Base-by-base conservation (phyloP, 2,113 vertebrate species). In the Platanista minor region DNA sequence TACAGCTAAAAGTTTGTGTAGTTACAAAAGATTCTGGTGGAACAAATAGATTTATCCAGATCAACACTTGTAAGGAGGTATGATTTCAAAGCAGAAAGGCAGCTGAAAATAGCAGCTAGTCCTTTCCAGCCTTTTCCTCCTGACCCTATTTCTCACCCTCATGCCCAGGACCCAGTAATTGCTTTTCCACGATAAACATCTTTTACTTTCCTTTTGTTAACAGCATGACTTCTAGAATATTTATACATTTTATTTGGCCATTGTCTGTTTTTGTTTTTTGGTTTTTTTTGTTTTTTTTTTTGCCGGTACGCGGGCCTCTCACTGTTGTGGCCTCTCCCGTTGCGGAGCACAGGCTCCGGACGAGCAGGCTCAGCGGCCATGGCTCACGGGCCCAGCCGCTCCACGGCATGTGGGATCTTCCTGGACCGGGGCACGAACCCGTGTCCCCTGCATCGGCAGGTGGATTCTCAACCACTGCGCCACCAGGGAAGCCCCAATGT, bases 151-250 rank as follows among this genome's bases (percentile, higher is more conserved):
- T 36, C 64, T 66, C n/a, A 69, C 43, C 14, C 78, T 23, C 31
- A 14, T 59, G 57, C 67, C 71, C n/a, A 80, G 41, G 23, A 87
- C n/a, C 25, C 57, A 46, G 61, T 64, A 81, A 88, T 72, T 95
- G 57, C 41, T 86, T 96, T 88, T 81, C 72, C 25, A 15, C 41
- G 86, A 82, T 61, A 92, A 96, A 87, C 25, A 66, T 83, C 62
- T 93, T 82, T 77, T 61, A 69, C 62, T 91, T 94, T 71, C 11
- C 43, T 87, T 87, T 75, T 33, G 39, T 87, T 91, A 87, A 83
- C 49, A 62, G 3, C 6, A 31, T 85, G 46, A 6, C 15, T 91
- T 89, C 39, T 81, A 57, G 49, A 80, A 52, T 8, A 75, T 49
- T 29, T 82, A 4, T 0, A 2, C 3, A 3, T 78, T 91, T 83